Conservation (phyloP, 2,888 invertebrate genomes). For the Phania funesta region DNA sequence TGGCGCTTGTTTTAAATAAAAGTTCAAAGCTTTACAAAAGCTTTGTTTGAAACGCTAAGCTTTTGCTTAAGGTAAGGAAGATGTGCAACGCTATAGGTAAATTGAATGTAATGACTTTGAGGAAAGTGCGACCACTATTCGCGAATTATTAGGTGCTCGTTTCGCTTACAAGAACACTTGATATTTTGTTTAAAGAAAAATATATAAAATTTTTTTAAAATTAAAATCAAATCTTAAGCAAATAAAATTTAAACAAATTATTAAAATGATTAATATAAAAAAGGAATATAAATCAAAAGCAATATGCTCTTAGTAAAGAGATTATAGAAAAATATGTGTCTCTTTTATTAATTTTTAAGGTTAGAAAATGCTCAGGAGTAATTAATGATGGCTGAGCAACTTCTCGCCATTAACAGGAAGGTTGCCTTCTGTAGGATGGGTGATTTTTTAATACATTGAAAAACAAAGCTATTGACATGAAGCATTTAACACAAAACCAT, state of each 20-base stretch:
- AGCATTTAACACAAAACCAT: background rate
- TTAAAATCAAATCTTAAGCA: slow-evolving; percentile 18
- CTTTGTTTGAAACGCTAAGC: background rate
- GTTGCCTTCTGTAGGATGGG: background rate
- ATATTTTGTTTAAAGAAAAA: slow-evolving; percentile 25
- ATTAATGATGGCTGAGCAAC: background rate
- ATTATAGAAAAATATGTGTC: slow-evolving; percentile 17
- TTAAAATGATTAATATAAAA: slow-evolving; percentile 36
- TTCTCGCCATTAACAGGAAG: too few species aligned
- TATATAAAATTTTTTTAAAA: background rate
- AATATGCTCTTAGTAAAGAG: slow-evolving; percentile 63
- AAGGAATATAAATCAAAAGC: slow-evolving; percentile 65
- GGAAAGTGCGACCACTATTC: too few species aligned
- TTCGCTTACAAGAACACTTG: too few species aligned
- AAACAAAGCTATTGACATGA: background rate
- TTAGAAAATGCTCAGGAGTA: background rate
- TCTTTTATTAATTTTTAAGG: background rate
- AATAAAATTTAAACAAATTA: slow-evolving; percentile 28
- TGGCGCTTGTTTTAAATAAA: background rate
- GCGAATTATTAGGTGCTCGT: too few species aligned
- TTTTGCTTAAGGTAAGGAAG: background rate
- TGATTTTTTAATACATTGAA: background rate
- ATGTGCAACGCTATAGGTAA: too few species aligned
- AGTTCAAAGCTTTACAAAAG: slow-evolving; percentile 51
- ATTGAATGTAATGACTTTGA: too few species aligned